Percentiles rank a stretch among this genome's conserved stretches.
These are phyloP conservation scores for Leptocoma aspasia DNA, from an alignment of 2,113 vertebrate species.

Conservation along the genomic window DNA sequence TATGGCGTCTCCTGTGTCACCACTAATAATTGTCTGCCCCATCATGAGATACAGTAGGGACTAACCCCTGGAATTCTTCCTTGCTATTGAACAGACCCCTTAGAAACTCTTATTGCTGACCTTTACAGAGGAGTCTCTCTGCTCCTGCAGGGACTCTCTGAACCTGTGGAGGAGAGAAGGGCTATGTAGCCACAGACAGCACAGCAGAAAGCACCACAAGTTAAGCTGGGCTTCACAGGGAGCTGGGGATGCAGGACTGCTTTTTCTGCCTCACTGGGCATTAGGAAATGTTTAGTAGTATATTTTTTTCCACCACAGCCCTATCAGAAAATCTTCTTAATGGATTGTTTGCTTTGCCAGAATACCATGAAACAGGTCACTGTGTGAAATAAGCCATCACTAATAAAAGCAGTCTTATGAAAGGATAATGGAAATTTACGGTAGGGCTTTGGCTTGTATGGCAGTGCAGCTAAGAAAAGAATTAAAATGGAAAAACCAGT, in stretches of 20 bases:
- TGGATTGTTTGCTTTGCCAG: not conserved
- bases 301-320: not conserved
- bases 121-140: not conserved
- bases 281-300: not conserved
- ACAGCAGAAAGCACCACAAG: not conserved
- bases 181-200: rapidly evolving
- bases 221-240: not conserved
- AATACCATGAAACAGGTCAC: not conserved
- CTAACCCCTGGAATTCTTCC: not conserved
- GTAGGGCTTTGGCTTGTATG: not conserved
- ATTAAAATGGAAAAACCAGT: not conserved
- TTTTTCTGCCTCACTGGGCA: not conserved
- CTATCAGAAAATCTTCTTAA: not conserved
- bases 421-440: constrained; percentile 1
- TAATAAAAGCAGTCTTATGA: not conserved
- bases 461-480: not conserved
- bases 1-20: not conserved
- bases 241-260: rapidly evolving
- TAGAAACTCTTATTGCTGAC: not conserved
- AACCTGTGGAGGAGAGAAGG: not conserved
- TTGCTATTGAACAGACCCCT: not conserved
- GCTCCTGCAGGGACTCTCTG: not conserved
- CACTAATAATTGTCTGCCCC: not conserved
- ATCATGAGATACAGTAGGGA: not conserved
- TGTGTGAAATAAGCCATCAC: not conserved